Evolutionary conservation across 2,797 vertebrate genomes (phyloP).

Genomic region (Premnoplex brunnescens): DNA sequence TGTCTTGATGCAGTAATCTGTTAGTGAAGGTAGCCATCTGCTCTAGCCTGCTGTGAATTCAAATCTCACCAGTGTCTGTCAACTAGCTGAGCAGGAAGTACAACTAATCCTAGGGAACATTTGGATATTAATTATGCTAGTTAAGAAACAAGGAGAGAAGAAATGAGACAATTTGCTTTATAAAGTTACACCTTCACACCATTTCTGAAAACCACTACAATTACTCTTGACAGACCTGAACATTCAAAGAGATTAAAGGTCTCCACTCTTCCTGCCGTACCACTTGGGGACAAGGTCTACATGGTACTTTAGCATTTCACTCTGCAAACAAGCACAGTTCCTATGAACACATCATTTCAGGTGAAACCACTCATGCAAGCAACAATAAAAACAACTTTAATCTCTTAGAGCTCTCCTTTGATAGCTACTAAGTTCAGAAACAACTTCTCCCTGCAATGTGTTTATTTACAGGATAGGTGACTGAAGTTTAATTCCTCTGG

Average conservation of each 20-base stretch:
- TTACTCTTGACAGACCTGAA: neutral
- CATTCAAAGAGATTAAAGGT: neutral
- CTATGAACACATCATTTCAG: neutral
- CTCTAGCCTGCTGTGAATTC: conserved; percentile 37
- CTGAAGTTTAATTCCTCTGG: neutral
- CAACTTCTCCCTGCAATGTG: neutral
- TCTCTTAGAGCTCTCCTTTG: neutral
- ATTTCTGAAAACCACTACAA: neutral
- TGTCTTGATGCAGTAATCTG: conserved; percentile 17
- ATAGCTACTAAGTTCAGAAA: neutral
- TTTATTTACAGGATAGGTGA: neutral
- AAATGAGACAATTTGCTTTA: conserved; percentile 24
- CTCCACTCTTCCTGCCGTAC: neutral
- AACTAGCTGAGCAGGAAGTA: conserved; percentile 32
- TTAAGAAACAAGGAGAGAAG: conserved; percentile 7
- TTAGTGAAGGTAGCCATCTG: conserved; percentile 49
- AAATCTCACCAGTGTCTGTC: conserved; percentile 36
- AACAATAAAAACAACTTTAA: neutral
- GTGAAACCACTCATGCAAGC: neutral
- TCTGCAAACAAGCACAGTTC: neutral
- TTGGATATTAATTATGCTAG: conserved; percentile 38
- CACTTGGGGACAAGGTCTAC: neutral
- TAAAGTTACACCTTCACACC: neutral
- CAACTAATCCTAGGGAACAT: conserved; percentile 22
- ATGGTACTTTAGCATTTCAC: neutral